These are phyloP conservation scores for Tragopan temminckii DNA, from an alignment of 2,797 vertebrate species.

Conservation along the genomic window DNA sequence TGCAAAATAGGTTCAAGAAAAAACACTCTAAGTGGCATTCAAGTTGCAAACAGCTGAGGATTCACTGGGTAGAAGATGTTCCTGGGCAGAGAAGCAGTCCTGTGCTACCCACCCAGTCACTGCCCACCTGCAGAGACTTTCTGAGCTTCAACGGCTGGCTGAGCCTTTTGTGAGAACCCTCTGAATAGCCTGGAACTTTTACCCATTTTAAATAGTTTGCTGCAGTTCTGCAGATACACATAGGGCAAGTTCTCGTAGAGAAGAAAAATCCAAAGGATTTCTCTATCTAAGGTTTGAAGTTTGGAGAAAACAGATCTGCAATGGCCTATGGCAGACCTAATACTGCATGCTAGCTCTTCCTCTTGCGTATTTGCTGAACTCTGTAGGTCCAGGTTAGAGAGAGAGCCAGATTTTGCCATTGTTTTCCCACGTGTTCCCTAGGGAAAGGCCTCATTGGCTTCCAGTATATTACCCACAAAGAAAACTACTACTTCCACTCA, in stretches of 20 bases:
- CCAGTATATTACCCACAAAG: slow-evolving; percentile 39
- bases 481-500: slow-evolving; percentile 3
- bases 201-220: not conserved
- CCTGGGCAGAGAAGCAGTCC: not conserved
- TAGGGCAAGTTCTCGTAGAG: not conserved
- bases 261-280: not conserved
- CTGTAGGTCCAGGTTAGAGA: not conserved
- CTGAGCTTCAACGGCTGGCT: not conserved
- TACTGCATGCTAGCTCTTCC: not conserved
- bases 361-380: not conserved
- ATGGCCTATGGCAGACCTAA: not conserved
- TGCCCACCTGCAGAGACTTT: fast-evolving
- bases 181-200: not conserved
- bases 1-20: not conserved
- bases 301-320: not conserved
- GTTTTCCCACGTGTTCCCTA: slow-evolving; percentile 23
- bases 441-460: not conserved
- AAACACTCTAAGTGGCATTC: not conserved
- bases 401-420: not conserved
- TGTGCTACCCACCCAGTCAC: not conserved
- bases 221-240: not conserved
- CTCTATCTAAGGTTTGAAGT: not conserved
- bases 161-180: not conserved
- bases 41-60: not conserved
- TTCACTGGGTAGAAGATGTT: not conserved